A percentile compares a stretch with the other conserved stretches of the same genome.
Conservation (phyloP, 2,797 vertebrate species). For the Anguilla pacifica region DNA sequence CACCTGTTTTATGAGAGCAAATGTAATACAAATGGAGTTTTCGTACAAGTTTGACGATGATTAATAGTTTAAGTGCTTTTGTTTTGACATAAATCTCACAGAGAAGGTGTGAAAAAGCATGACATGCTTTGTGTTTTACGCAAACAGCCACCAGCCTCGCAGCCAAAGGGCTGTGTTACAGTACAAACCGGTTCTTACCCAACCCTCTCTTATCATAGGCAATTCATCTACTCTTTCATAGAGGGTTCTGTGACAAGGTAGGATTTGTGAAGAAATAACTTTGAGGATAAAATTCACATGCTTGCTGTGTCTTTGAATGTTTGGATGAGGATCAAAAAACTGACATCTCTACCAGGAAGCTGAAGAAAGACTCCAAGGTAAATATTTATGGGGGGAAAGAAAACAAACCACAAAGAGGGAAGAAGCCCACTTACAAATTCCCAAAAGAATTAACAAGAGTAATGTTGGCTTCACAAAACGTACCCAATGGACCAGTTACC, state of each 20-base stretch:
- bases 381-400: background rate
- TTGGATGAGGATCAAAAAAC: background rate
- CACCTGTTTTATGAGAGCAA: background rate
- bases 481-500: background rate
- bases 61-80: background rate
- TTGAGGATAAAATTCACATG: background rate
- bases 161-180: background rate
- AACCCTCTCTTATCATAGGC: too few species aligned
- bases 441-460: background rate
- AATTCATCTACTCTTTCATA: too few species aligned
- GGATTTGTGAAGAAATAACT: background rate
- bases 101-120: background rate
- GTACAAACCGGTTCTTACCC: background rate
- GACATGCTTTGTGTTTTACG: background rate
- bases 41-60: background rate
- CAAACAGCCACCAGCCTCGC: background rate
- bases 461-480: background rate
- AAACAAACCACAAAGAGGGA: background rate
- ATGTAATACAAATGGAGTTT: background rate
- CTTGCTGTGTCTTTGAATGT: background rate
- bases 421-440: background rate
- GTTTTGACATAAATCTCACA: background rate
- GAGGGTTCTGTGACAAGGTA: background rate
- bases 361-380: background rate
- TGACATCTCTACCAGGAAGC: background rate